Conservation (phyloP, 2,888 invertebrate genomes). For the Parasteatoda lunata region DNA sequence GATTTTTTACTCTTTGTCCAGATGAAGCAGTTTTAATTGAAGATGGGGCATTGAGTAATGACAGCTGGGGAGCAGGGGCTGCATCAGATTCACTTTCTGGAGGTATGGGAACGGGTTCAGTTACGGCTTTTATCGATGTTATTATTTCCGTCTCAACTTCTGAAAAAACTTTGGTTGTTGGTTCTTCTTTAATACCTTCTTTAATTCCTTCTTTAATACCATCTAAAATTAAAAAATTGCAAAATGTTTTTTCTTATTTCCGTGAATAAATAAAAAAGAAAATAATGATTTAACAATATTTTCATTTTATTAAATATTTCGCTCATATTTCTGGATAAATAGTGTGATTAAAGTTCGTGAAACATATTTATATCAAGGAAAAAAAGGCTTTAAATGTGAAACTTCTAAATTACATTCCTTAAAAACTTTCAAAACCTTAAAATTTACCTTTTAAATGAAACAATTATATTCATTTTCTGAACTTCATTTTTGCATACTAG, state of each 20-base stretch:
- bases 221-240: slow-evolving; percentile 20
- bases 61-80: slow-evolving; percentile 2
- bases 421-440: too few species aligned
- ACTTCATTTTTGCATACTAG: too few species aligned
- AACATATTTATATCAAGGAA: too few species aligned
- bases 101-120: neutral
- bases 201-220: slow-evolving; percentile 8
- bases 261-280: neutral
- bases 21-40: slow-evolving; percentile 44
- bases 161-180: slow-evolving; percentile 22
- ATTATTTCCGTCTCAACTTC: neutral
- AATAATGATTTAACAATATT: neutral
- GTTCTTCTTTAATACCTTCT: slow-evolving; percentile 11
- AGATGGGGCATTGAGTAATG: slow-evolving; percentile 44
- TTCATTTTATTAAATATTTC: too few species aligned
- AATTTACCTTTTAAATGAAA: too few species aligned
- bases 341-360: too few species aligned
- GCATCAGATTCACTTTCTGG: neutral
- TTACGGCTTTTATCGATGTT: neutral
- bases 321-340: too few species aligned
- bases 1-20: slow-evolving; percentile 42
- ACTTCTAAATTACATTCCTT: too few species aligned
- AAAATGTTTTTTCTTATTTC: neutral
- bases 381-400: too few species aligned
- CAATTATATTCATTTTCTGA: too few species aligned